A percentile compares a stretch with the other conserved stretches of the same genome.
These are phyloP conservation scores for Pseudocheirus occidentalis DNA, from an alignment of 2,797 vertebrate species.

Conservation along the genomic window DNA sequence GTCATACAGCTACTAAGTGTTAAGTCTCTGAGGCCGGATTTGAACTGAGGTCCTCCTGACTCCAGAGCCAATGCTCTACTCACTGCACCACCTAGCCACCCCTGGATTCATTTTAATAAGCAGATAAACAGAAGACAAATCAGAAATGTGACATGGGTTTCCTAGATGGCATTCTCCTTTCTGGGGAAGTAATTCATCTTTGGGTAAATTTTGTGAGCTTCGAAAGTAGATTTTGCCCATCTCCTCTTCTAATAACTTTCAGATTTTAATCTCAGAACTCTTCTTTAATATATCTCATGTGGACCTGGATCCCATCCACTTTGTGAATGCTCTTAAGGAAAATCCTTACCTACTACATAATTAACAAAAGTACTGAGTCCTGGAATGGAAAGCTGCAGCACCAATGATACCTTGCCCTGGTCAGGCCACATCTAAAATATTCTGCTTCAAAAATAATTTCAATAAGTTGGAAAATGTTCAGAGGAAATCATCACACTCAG, in stretches of 20 bases:
- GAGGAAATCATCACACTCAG: background rate
- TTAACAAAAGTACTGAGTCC: background rate
- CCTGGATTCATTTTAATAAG: constrained; percentile 43
- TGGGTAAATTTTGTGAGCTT: constrained; percentile 74
- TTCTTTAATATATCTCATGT: background rate
- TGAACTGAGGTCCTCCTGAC: no score
- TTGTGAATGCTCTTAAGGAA: background rate
- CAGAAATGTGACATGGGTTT: constrained; percentile 55
- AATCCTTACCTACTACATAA: background rate
- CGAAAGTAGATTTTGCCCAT: constrained; percentile 65
- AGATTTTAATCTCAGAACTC: background rate
- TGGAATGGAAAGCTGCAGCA: background rate
- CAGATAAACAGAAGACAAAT: constrained; percentile 63
- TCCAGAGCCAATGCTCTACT: no score
- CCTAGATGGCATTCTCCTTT: constrained; percentile 67
- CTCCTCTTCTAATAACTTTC: constrained; percentile 9
- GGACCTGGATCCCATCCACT: background rate
- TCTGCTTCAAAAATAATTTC: background rate
- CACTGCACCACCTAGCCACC: no score
- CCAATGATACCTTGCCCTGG: background rate
- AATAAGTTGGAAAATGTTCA: background rate
- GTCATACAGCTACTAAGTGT: no score
- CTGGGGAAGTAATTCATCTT: constrained; percentile 67
- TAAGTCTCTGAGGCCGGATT: no score
- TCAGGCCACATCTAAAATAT: background rate